Base-by-base conservation (phyloP, 2,113 vertebrate species). In the Choloepus hoffmanni region DNA sequence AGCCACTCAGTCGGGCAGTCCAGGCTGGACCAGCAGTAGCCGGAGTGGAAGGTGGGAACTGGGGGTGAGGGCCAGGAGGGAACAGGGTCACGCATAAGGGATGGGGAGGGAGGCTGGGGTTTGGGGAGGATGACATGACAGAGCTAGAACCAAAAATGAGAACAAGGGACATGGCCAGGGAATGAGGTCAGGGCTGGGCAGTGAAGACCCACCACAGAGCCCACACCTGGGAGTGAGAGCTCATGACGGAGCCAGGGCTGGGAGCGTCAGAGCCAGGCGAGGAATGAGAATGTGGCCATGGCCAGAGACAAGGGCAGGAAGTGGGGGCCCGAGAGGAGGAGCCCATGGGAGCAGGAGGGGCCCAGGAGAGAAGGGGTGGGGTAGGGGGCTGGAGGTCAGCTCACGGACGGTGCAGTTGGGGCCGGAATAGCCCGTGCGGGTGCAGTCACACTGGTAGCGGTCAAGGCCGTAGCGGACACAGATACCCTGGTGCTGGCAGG, bases 361-460 rank as follows among this genome's bases (percentile, higher is more conserved):
- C 36, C 26, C 53, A 7, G 14, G 55, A 30, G 36, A 33, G 14
- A 0, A 26, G 50, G 48, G 68, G 15, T 45, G 43, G 43, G 43
- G 43, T 45, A 30, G 0, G 33, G 63, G 63, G 19, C 50, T 0
- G 53, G 19, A n/a, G 85, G 76, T 9, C 15, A 3, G 99, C 99
- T 99, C 98, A 99, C 99, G 99, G 76, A 90, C 96, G 68, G 98
- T 99, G 98, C 99, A 99, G 98, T 99, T 99, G 87, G 96, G 88
- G 92, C 99, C 99, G 0, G 98, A 98, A 97, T 99, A 99, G 7
- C 99, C 99, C 0, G 99, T 99, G 77, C 98, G 98, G 0, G 99
- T 99, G 97, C 99, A 99, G 98, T 99, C 99, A 3, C 99, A 99
- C 83, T 99, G 98, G 55, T 99, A 99, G 16, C 77, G 21, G 10